phyloP scores from a whole-genome alignment of 2,113 vertebrate species.

The Saimiri boliviensis region DNA sequence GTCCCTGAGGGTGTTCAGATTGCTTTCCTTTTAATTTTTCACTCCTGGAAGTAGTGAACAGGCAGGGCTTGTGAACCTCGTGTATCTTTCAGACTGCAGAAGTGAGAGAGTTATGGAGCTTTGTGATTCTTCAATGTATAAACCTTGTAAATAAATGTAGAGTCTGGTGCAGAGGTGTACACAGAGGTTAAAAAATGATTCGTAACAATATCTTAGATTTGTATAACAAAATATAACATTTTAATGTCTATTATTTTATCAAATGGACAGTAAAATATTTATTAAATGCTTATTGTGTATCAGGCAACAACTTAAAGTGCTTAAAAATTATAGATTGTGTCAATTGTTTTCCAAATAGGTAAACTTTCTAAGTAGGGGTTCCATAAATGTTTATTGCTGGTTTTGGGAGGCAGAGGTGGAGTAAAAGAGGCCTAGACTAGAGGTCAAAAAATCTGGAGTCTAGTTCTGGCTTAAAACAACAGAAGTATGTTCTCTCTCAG shows the following conservation, averaged over 20 bases:
- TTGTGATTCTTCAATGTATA: background rate
- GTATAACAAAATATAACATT: background rate
- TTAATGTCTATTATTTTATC: background rate
- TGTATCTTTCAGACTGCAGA: background rate
- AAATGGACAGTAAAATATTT: constrained; percentile 4
- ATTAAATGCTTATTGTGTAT: constrained; percentile 34
- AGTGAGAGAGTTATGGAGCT: background rate
- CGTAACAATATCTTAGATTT: background rate
- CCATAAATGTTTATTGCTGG: background rate
- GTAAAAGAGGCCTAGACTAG: background rate
- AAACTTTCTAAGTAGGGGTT: background rate
- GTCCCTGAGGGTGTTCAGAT: constrained; percentile 38
- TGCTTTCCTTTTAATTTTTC: constrained; percentile 26
- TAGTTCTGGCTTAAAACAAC: constrained; percentile 23
- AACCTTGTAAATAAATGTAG: constrained; percentile 4
- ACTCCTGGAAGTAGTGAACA: background rate
- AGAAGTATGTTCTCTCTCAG: background rate
- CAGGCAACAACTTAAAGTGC: background rate
- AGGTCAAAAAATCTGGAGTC: background rate
- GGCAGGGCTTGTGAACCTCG: background rate
- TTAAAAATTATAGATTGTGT: background rate
- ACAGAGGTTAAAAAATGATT: background rate
- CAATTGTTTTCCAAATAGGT: background rate
- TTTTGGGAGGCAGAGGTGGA: background rate
- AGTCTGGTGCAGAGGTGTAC: background rate